Evolutionary conservation across 2,888 invertebrate genomes (phyloP).

Genomic region (Seira musarum): DNA sequence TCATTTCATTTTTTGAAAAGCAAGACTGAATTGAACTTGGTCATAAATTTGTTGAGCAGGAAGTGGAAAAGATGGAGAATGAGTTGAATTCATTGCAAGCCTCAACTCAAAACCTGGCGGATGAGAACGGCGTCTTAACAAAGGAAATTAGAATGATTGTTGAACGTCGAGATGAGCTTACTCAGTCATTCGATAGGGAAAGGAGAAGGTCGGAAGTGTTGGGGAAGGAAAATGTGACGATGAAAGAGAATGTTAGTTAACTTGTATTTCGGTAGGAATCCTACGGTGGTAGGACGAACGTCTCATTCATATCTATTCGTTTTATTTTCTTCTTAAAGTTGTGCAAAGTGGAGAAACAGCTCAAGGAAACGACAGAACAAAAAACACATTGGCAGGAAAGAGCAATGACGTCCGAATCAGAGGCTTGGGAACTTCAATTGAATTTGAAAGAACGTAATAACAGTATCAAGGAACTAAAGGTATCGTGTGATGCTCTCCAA

Average conservation of each 20-base stretch:
- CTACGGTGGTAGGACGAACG: too few relatives aligned
- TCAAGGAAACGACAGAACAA: slow-evolving; percentile 51
- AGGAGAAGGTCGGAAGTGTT: slow-evolving; percentile 19
- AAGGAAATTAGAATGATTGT: slow-evolving; percentile 23
- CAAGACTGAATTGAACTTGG: neutral
- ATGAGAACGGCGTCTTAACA: slow-evolving; percentile 47
- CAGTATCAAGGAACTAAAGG: slow-evolving; percentile 26
- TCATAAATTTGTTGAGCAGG: too few relatives aligned
- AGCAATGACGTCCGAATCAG: slow-evolving; percentile 53
- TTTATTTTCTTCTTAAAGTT: neutral
- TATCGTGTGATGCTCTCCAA: slow-evolving; percentile 18
- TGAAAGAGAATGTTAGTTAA: slow-evolving; percentile 33
- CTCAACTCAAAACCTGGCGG: slow-evolving; percentile 43
- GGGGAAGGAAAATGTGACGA: slow-evolving; percentile 17
- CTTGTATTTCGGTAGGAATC: neutral
- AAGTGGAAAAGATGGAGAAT: slow-evolving; percentile 61
- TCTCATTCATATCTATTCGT: neutral
- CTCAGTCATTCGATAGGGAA: slow-evolving; percentile 51
- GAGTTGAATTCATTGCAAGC: slow-evolving; percentile 60
- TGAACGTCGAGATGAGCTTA: slow-evolving; percentile 41
- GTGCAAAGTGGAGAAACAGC: slow-evolving; percentile 19
- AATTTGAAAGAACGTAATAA: slow-evolving; percentile 50
- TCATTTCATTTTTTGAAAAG: neutral
- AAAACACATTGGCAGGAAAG: slow-evolving; percentile 65
- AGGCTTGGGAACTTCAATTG: slow-evolving; percentile 51